Evolutionary conservation across 2,113 vertebrate species (phyloP).

Genomic region (Rousettus leschenaultii): DNA sequence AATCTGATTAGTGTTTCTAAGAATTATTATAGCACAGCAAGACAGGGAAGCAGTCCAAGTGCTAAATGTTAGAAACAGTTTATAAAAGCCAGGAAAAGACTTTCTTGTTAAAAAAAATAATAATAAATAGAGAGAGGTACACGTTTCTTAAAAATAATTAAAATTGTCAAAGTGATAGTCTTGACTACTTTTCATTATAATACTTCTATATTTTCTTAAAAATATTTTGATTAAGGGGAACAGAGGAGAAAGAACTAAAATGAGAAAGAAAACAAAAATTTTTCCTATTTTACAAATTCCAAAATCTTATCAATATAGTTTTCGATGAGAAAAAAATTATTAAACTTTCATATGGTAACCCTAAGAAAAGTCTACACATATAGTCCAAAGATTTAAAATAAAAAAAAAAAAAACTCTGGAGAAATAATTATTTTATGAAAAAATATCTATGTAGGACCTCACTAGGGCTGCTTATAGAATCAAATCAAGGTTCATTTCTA

Average conservation of each 20-base stretch:
- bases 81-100: not conserved
- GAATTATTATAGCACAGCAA: slow-evolving; percentile 39
- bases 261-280: not conserved
- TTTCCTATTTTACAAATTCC: not conserved
- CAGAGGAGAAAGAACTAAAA: slow-evolving; percentile 19
- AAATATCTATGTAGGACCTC: not conserved
- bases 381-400: not conserved
- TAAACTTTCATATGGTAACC: not conserved
- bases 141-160: not conserved
- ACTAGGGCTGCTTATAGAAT: not conserved
- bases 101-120: not conserved
- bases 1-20: slow-evolving; percentile 41
- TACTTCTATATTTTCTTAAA: slow-evolving; percentile 23
- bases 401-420: not conserved
- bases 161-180: not conserved
- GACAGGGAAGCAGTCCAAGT: slow-evolving; percentile 2
- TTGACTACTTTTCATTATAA: not conserved
- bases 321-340: not conserved
- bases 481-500: not conserved
- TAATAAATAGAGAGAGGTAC: not conserved
- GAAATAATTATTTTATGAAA: slow-evolving; percentile 43
- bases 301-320: slow-evolving; percentile 18
- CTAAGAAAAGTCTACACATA: slow-evolving; percentile 10
- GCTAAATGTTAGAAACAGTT: slow-evolving; percentile 21
- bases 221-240: not conserved